Percentiles rank a stretch among this genome's conserved stretches.
Evolutionary conservation across 2,797 vertebrate species (phyloP).

Genomic region (Danio choprae): DNA sequence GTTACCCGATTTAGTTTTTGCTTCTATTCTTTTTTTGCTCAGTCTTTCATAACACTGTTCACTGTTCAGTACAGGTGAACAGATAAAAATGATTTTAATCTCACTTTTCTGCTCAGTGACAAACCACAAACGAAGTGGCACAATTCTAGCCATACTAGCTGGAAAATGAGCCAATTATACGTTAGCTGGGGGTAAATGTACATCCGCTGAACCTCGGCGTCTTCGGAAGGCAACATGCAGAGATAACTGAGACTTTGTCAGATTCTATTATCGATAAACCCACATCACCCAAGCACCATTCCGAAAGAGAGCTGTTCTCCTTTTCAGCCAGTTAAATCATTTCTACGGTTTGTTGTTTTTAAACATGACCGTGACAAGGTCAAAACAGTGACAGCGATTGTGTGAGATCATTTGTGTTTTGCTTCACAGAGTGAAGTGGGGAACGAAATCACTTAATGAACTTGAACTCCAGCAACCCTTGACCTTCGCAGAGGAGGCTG

Average conservation of each 20-base stretch:
- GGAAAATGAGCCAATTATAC: slow-evolving; percentile 54
- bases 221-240: slow-evolving; percentile 59
- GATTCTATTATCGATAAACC: slow-evolving; percentile 63
- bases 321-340: slow-evolving; percentile 6
- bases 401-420: slow-evolving; percentile 17
- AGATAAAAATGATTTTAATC: neutral
- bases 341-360: slow-evolving; percentile 18
- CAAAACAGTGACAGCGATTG: slow-evolving; percentile 14
- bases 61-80: neutral
- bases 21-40: too few relatives aligned
- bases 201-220: slow-evolving; percentile 56
- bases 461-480: slow-evolving; percentile 64
- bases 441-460: slow-evolving; percentile 63
- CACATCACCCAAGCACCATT: slow-evolving; percentile 44
- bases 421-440: slow-evolving; percentile 32
- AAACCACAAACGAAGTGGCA: slow-evolving; percentile 27
- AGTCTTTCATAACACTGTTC: neutral
- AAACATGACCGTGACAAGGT: slow-evolving; percentile 10
- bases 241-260: slow-evolving; percentile 59
- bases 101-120: neutral
- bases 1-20: neutral
- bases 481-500: slow-evolving; percentile 56
- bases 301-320: slow-evolving; percentile 19
- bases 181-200: slow-evolving; percentile 59
- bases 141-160: slow-evolving; percentile 32